phyloP scores from a whole-genome alignment of 2,113 vertebrate species.

The Camarhynchus parvulus region DNA sequence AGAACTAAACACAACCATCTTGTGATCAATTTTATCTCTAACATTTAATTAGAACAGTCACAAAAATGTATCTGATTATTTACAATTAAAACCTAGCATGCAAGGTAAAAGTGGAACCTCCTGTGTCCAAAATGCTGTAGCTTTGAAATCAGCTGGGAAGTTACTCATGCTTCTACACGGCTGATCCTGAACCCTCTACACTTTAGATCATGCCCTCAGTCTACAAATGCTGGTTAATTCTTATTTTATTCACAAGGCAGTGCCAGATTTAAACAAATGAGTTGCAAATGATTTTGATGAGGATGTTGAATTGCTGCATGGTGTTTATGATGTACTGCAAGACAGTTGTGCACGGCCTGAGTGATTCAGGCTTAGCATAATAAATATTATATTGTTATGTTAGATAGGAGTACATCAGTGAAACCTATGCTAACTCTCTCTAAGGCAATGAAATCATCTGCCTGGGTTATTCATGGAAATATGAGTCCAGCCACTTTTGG shows the following conservation, averaged over 20 bases:
- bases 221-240: background rate
- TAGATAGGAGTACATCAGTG: background rate
- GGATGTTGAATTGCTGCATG: background rate
- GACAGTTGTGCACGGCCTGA: background rate
- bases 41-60: background rate
- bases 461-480: background rate
- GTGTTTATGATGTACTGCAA: background rate
- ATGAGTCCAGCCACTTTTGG: background rate
- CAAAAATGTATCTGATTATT: background rate
- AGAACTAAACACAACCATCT: background rate
- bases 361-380: background rate
- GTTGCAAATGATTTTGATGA: background rate
- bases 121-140: background rate
- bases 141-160: background rate
- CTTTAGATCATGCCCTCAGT: background rate
- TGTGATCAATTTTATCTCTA: background rate
- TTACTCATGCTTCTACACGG: background rate
- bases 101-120: background rate
- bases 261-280: background rate
- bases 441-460: background rate
- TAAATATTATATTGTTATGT: background rate
- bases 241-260: background rate
- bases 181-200: background rate
- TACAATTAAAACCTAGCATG: background rate
- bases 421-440: constrained; percentile 19